Conservation (phyloP, 2,113 vertebrate genomes). For the Lepus europaeus region DNA sequence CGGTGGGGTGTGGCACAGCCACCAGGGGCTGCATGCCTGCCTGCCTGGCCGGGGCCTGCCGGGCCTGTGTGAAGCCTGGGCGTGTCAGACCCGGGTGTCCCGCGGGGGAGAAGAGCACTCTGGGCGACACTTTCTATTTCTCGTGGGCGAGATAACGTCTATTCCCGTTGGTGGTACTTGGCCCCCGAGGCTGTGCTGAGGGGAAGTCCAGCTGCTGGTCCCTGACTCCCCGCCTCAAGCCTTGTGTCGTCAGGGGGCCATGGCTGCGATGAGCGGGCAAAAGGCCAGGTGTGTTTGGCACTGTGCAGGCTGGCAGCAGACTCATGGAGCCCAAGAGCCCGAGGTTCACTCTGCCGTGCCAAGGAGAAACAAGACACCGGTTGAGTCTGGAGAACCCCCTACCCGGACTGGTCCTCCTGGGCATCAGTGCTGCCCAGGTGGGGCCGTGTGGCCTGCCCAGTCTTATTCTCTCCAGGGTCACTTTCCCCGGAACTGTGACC, state of each 20-base stretch:
- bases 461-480: background rate
- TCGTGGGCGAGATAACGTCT: background rate
- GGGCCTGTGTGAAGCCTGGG: background rate
- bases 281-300: background rate
- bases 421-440: background rate
- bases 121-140: accelerated
- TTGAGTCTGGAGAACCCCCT: accelerated
- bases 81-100: no score
- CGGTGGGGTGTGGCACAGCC: background rate
- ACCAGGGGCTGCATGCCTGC: background rate
- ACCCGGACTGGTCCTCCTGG: background rate
- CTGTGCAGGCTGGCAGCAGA: background rate
- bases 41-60: background rate
- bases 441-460: background rate
- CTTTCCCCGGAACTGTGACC: background rate
- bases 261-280: background rate
- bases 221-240: no score
- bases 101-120: background rate
- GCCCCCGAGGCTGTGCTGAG: background rate
- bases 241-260: background rate
- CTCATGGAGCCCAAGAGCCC: background rate
- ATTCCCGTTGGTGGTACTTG: background rate
- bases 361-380: accelerated
- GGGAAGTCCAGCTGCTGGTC: no score
- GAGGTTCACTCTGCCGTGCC: background rate